Evolutionary conservation across 2,797 vertebrate genomes (phyloP), one percentile per base, ranked within the genome.

Genomic region (Tokudaia muenninki): DNA sequence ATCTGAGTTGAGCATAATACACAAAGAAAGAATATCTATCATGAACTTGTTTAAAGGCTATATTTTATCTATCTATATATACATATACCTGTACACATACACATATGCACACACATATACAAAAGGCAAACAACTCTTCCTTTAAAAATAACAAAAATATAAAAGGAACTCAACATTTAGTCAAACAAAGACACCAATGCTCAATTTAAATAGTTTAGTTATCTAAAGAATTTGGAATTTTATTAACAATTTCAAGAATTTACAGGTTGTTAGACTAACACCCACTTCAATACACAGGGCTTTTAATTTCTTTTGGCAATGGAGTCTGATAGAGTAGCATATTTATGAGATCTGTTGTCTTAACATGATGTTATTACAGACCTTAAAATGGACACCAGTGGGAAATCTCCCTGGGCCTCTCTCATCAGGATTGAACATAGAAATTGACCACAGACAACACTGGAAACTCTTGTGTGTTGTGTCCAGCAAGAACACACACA

Each of bases 1-100:
- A 97, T 95, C 97, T 97, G 98, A 98, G 97, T 96, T 95, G 89
- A 95, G 37, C 52, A 92, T 63, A 97, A 92, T 65, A 94, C n/a
- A 92, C 52, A 17, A 97, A 59, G 50, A 72, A 97, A 96, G 89
- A 95, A 84, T 86, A 87, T 92, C 50, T 86, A 94, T 79, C 21
- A 70, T 31, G 80, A 92, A 86, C 6, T 31, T 87, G 70, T 90
- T 81, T 90, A 90, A 91, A 92, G 83, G 92, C 72, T 88, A 0
- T 94, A 79, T 94, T 95, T 87, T 77, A 79, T 95, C 92, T 95
- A 65, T 57, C 92, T 92, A 77, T 94, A 93, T 87, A 84, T 95
- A 97, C 55, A 96, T 14, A 92, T 5, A 91, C 21, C 47, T 87
- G 52, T 77, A 95, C 78, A 94, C 75, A 95, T 75, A 92, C 72